Conservation (phyloP, 2,113 vertebrate genomes). For the Oostethus manadensis region DNA sequence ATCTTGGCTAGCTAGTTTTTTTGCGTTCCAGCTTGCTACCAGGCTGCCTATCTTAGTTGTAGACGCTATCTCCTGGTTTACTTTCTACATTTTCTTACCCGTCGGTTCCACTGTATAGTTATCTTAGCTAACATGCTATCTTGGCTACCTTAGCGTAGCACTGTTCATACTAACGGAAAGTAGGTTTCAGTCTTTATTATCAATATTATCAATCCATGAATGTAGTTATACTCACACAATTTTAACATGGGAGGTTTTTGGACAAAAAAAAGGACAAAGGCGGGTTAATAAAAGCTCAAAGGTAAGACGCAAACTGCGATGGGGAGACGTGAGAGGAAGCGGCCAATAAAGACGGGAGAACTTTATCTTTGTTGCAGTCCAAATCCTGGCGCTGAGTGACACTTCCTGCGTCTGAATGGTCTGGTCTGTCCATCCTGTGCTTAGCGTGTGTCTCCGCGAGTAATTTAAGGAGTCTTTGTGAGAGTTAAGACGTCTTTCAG, state of each 20-base stretch:
- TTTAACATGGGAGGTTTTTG: not conserved
- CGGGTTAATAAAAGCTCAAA: conserved; percentile 21
- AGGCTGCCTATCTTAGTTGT: too few species aligned
- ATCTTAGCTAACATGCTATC: not conserved
- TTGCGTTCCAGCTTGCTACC: not conserved
- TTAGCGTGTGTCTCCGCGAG: conserved; percentile 13
- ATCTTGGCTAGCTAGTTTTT: not conserved
- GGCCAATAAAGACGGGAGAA: conserved; percentile 36
- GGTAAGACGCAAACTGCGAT: conserved; percentile 21
- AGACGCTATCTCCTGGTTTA: too few species aligned
- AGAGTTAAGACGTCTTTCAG: conserved; percentile 48
- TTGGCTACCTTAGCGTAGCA: too few species aligned
- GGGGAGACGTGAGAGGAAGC: conserved; percentile 31
- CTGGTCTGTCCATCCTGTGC: conserved; percentile 29
- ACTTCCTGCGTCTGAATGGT: conserved; percentile 53
- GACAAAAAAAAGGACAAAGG: not conserved
- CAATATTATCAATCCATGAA: too few species aligned
- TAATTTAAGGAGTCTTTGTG: conserved; percentile 55
- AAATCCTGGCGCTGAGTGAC: conserved; percentile 57
- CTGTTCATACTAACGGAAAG: not conserved
- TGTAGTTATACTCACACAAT: not conserved
- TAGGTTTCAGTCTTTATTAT: not conserved
- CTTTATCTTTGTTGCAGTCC: conserved; percentile 47
- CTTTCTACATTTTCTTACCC: too few species aligned
- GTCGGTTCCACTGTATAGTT: not conserved